These are phyloP conservation scores for Coccyzus lansbergi DNA, from an alignment of 2,797 vertebrate genomes.

Conservation along the genomic window DNA sequence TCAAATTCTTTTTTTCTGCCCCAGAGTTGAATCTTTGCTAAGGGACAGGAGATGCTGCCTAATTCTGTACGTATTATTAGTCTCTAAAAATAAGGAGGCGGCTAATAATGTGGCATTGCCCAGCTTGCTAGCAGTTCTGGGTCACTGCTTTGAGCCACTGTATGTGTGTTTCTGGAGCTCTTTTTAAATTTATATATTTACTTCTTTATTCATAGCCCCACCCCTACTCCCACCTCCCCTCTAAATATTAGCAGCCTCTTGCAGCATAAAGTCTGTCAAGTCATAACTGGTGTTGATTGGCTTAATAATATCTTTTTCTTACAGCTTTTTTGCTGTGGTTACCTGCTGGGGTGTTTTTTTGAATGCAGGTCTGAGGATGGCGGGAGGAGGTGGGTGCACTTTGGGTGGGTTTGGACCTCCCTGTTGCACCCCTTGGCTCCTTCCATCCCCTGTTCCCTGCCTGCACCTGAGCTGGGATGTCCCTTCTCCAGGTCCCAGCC, in stretches of 20 bases:
- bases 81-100: conserved; percentile 64
- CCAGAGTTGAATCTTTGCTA: conserved; percentile 20
- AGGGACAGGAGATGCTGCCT: conserved; percentile 61
- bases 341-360: not conserved
- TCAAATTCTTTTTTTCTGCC: not conserved
- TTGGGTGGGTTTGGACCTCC: not conserved
- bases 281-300: not conserved
- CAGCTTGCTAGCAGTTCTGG: not conserved
- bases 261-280: not conserved
- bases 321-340: not conserved
- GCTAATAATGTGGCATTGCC: conserved; percentile 16
- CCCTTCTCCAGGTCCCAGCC: not conserved
- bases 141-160: not conserved
- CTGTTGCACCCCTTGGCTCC: accelerated
- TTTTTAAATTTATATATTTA: not conserved
- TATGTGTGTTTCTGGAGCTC: not conserved
- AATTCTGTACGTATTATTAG: conserved; percentile 55
- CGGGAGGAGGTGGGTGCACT: not conserved
- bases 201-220: not conserved
- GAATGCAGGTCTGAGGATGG: not conserved
- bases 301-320: not conserved
- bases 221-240: too few relatives aligned
- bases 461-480: not conserved
- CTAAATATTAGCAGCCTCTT: not conserved
- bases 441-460: not conserved